These are phyloP conservation scores for Euthynnus affinis DNA, from an alignment of 2,797 vertebrate genomes.

Conservation along the genomic window DNA sequence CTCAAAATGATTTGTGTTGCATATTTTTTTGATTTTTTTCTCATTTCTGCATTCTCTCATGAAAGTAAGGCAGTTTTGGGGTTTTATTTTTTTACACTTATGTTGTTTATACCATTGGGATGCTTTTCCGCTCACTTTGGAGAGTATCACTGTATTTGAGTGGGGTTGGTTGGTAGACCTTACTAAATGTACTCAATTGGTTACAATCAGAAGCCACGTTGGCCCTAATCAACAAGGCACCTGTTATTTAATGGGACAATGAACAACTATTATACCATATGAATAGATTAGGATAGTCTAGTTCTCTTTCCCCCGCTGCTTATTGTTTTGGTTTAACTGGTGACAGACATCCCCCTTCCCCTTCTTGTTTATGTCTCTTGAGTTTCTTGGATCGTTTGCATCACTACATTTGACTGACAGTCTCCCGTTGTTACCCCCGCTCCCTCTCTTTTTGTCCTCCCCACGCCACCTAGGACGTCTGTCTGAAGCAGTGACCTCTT, in stretches of 20 bases:
- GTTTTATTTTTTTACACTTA: background rate
- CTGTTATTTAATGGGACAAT: background rate
- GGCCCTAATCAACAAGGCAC: background rate
- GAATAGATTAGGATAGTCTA: background rate
- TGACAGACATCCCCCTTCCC: constrained; percentile 18
- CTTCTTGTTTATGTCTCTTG: constrained; percentile 33
- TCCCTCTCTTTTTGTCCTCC: constrained; percentile 26
- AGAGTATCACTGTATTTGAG: background rate
- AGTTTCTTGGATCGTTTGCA: constrained; percentile 55
- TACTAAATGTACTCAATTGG: background rate
- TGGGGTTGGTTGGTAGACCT: background rate
- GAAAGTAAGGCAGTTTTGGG: no score
- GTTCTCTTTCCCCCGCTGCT: constrained; percentile 15
- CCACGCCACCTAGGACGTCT: constrained; percentile 43
- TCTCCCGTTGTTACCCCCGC: constrained; percentile 58
- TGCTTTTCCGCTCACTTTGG: background rate
- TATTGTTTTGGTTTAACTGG: constrained; percentile 39
- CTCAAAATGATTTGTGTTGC: background rate
- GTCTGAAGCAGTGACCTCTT: constrained; percentile 64
- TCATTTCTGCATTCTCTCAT: no score
- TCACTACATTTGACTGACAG: constrained; percentile 73
- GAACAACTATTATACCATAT: background rate
- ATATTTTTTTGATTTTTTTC: no score
- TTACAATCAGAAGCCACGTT: background rate
- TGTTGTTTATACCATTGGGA: background rate